Percentiles rank a stretch among this genome's conserved stretches.
phyloP scores from a whole-genome alignment of 2,797 vertebrate species.

The Tamandua tetradactyla region DNA sequence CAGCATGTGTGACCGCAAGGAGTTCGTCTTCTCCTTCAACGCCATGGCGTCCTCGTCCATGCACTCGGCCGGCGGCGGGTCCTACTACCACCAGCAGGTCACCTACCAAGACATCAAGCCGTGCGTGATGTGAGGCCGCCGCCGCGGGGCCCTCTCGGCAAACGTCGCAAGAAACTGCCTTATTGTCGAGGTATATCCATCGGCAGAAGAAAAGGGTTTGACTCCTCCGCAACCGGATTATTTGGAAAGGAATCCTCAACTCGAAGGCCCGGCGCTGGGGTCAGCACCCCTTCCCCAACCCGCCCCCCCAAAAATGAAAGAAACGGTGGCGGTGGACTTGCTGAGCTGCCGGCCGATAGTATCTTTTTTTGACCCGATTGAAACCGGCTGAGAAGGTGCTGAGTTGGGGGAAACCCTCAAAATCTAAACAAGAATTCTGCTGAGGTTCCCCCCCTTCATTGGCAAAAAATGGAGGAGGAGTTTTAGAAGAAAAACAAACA shows the following conservation, averaged over 20 bases:
- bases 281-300: background rate
- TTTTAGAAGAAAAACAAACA: background rate
- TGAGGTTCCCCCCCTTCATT: background rate
- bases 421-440: conserved; percentile 26
- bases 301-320: background rate
- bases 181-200: conserved; percentile 68
- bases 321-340: background rate
- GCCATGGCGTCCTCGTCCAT: conserved; percentile 98
- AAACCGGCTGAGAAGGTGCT: conserved; percentile 40
- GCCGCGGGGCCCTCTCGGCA: background rate
- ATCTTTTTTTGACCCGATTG: background rate
- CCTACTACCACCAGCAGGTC: conserved; percentile 99
- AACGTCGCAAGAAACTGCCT: conserved; percentile 37
- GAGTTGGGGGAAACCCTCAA: conserved; percentile 9
- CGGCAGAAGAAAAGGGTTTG: conserved; percentile 35
- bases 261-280: background rate
- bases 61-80: conserved; percentile 93
- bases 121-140: conserved; percentile 94
- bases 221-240: conserved; percentile 51
- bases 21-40: conserved; percentile 99
- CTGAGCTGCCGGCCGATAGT: background rate
- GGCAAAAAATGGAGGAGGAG: background rate
- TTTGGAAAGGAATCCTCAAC: conserved; percentile 31
- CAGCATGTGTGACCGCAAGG: conserved; percentile 98
- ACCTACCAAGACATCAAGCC: conserved; percentile 99